Conservation (phyloP, 2,113 vertebrate species). For the Istiophorus platypterus region DNA sequence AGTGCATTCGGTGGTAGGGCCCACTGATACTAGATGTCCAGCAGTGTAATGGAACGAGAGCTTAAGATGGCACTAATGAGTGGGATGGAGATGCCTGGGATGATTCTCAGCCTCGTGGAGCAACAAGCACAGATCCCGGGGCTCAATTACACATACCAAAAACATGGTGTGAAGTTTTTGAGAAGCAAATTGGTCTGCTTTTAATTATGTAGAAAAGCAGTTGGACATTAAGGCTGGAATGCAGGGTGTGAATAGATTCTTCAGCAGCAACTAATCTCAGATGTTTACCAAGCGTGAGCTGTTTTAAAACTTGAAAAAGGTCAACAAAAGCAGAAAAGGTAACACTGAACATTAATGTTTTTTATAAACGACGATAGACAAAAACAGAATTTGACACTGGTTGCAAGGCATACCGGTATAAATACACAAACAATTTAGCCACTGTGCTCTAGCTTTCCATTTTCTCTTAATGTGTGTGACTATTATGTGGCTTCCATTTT, state of each 20-base stretch:
- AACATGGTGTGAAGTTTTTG: constrained; percentile 58
- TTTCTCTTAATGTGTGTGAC: neutral
- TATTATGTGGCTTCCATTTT: constrained; percentile 17
- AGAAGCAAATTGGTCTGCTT: constrained; percentile 70
- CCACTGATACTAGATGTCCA: neutral
- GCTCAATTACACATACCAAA: constrained; percentile 47
- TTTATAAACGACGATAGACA: neutral
- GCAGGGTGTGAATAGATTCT: constrained; percentile 67
- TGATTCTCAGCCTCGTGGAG: constrained; percentile 10
- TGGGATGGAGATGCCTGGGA: constrained; percentile 13
- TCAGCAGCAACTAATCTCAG: constrained; percentile 72
- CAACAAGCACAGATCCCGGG: neutral
- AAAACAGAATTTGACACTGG: constrained; percentile 29
- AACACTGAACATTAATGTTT: constrained; percentile 25
- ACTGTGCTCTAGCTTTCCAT: neutral
- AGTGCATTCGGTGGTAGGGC: neutral
- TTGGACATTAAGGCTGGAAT: constrained; percentile 68
- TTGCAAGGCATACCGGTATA: neutral
- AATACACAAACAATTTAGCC: constrained; percentile 22
- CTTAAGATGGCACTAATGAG: constrained; percentile 26
- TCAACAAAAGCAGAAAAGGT: constrained; percentile 48
- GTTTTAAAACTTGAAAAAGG: constrained; percentile 62
- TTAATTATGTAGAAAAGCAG: constrained; percentile 66
- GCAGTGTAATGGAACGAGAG: neutral
- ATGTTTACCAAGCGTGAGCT: constrained; percentile 64